phyloP scores from a whole-genome alignment of 2,797 vertebrate genomes.

The Enteromius viviparus region DNA sequence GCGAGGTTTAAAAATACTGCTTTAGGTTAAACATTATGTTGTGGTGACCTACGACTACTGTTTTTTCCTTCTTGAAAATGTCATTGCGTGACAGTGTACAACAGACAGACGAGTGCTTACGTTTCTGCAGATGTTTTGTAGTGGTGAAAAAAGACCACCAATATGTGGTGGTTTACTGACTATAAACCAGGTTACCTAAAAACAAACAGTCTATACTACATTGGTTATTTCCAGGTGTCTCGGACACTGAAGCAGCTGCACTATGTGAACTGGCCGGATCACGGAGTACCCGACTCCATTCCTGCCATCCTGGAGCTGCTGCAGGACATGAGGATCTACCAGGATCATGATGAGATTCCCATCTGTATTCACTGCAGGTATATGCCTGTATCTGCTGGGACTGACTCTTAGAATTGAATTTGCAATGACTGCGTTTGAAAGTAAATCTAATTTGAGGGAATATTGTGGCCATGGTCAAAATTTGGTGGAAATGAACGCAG shows the following conservation, averaged over 20 bases:
- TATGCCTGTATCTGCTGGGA: neutral
- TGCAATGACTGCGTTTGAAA: neutral
- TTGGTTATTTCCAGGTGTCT: slow-evolving; percentile 72
- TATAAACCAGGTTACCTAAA: neutral
- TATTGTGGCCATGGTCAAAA: neutral
- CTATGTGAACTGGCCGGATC: slow-evolving; percentile 95
- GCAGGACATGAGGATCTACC: slow-evolving; percentile 83
- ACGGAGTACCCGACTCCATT: slow-evolving; percentile 89
- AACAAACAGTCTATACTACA: neutral
- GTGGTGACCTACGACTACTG: neutral
- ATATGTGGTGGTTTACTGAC: slow-evolving; percentile 64
- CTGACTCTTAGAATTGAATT: neutral
- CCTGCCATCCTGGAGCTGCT: slow-evolving; percentile 90
- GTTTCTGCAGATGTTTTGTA: neutral
- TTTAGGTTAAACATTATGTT: neutral
- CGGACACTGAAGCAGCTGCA: slow-evolving; percentile 90
- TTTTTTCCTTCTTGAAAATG: neutral
- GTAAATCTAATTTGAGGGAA: too few relatives aligned
- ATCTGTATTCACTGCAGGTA: slow-evolving; percentile 98
- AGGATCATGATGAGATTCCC: slow-evolving; percentile 81
- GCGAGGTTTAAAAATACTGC: neutral
- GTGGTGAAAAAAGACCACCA: neutral
- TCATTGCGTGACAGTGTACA: neutral
- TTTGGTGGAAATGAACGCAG: neutral
- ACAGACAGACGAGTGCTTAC: neutral